A percentile compares a stretch with the other conserved stretches of the same genome.
Conservation (phyloP, 2,888 invertebrate species). For the Ophonus ardosiacus region DNA sequence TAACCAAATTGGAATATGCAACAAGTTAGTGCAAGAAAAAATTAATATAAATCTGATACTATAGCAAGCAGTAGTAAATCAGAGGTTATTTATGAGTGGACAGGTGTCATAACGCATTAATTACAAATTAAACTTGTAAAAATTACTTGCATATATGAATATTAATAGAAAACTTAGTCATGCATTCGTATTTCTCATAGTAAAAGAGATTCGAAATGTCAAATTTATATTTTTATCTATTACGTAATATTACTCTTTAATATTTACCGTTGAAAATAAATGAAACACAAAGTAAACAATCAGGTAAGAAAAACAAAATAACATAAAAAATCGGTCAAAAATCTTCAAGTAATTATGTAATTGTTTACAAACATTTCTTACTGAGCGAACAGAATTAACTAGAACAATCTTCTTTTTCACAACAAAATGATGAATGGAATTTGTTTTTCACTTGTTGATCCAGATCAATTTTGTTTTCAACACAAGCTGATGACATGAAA, state of each 20-base stretch:
- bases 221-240: conserved; percentile 7
- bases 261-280: neutral
- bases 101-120: conserved; percentile 23
- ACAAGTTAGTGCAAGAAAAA: neutral
- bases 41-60: neutral
- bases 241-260: neutral
- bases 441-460: conserved; percentile 19
- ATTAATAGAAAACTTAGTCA: conserved; percentile 12
- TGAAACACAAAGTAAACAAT: conserved; percentile 1
- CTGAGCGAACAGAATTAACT: neutral
- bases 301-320: conserved; percentile 4
- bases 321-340: conserved; percentile 22
- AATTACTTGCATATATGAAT: conserved; percentile 17
- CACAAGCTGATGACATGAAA: neutral
- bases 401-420: neutral
- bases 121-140: conserved; percentile 1
- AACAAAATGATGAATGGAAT: neutral
- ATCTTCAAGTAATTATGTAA: neutral
- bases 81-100: neutral
- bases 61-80: neutral
- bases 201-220: conserved; percentile 1
- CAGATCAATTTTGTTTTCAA: neutral
- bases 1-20: neutral
- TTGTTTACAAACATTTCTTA: neutral
- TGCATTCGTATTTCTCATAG: neutral